Base-by-base conservation (phyloP, 2,113 vertebrate species). In the Lophotis ruficrista region DNA sequence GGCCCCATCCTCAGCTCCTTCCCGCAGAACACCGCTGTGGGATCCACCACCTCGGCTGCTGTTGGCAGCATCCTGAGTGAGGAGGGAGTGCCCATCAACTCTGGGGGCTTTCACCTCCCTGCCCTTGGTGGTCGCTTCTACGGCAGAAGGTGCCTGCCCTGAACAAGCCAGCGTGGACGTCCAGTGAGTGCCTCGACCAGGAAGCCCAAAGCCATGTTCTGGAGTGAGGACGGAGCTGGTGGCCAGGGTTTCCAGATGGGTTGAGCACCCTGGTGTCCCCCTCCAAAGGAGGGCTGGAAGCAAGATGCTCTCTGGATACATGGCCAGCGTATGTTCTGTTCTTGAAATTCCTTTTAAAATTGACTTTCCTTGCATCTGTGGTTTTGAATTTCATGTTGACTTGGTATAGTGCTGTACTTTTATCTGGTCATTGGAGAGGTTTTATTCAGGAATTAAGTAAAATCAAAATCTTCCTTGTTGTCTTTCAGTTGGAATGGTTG, bases 351-450 rank as follows among this genome's bases (percentile, higher is more conserved):
- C 14, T 78, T 83, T 35, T 31, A 13, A 3, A 43, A 43, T 43
- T 33, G 14, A 5, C 7, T 71, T 76, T 43, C 16, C 16, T 73
- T 25, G 10, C 20, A 2, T 75, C 51, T 82, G 27, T 37, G 25
- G 19, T 31, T 37, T 58, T 78, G 37, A 54, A 4, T 62, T 81
- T 57, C 24, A 3, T 1, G 0, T 41, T 37, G 7, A 2, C 1
- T 4, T 15, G 9, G 5, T 45, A 5, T 50, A 11, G 14, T 12
- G 6, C 8, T 77, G 5, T 38, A 2, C 5, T 85, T 70, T 12
- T 6, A 31, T 6, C 0, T 24, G 1, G 7, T 7, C 23, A 37
- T 3, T 28, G n/a, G 9, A 27, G 21, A 8, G 21, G 0, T 12
- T 65, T 37, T 41, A 2, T 8, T 64, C 9, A 12, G 22, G 10